Evolutionary conservation across 1,140 invertebrate species (phyloP), one percentile per base, ranked within the genome.

Genomic region (Atta cephalotes): DNA sequence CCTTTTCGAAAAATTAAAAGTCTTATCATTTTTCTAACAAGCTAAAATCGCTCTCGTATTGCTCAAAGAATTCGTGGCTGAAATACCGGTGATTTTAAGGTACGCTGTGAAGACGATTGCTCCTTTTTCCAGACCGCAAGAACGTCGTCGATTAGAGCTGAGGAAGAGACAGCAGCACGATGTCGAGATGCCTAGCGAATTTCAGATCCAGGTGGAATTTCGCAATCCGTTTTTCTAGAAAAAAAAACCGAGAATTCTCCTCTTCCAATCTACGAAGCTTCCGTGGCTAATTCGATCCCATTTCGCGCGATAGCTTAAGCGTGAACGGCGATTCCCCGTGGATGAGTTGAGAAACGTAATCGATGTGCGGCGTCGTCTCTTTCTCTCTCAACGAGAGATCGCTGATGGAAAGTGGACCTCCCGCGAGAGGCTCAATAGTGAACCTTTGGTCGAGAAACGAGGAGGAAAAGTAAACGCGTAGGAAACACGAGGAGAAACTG

Each of bases 271-370:
- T 87, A 71, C 62, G 49, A 1, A 81, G 65, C 70, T 87, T 63
- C 65, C 74, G 18, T 53, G 51, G 45, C 45, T 89, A 89, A 89
- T 89, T 88, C 74, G 84, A 87, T 62, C 88, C 66, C 72, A 86
- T 88, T 88, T 85, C 81, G 18, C 58, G 71, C 79, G 53, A 39
- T 74, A 25, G 65, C 49, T 78, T 88, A 85, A 72, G 14, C 81
- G 71, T 77, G 71, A 72, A 84, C 81, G 80, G 14, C 74, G 74
- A 85, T 79, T 68, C 71, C 66, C 62, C 18, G 53, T 60, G 66
- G 49, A 51, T 51, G 84, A 78, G 31, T 81, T 77, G 35, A 35
- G 14, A 63, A 58, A 72, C 72, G 49, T 89, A 89, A 88, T 89
- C 81, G 56, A 89, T 89, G 81, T 78, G 65, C 72, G 56, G n/a